phyloP scores from a whole-genome alignment of 2,888 invertebrate species.

The Mythimna vitellina region DNA sequence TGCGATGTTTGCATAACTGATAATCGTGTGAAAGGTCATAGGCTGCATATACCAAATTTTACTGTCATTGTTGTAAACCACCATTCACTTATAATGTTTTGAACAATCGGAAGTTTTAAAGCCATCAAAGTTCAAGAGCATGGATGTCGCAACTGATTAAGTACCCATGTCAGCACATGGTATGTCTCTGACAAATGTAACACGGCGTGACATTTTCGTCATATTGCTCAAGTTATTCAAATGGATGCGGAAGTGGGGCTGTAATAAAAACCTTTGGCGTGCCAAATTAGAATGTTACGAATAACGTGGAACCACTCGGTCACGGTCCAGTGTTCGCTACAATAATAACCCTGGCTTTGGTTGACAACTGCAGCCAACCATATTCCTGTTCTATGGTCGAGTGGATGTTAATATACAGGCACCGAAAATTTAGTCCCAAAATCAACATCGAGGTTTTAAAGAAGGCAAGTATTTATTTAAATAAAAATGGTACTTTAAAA shows the following conservation, averaged over 20 bases:
- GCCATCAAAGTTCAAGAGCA: slow-evolving; percentile 48
- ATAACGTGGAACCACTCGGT: slow-evolving; percentile 45
- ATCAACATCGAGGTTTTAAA: background rate
- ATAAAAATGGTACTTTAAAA: too few relatives aligned
- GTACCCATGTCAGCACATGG: slow-evolving; percentile 15
- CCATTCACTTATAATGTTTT: slow-evolving; percentile 28
- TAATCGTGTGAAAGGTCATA: slow-evolving; percentile 47
- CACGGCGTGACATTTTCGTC: slow-evolving; percentile 45
- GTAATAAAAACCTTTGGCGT: slow-evolving; percentile 56
- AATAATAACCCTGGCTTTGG: slow-evolving; percentile 49
- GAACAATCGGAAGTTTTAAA: slow-evolving; percentile 43
- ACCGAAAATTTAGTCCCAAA: background rate
- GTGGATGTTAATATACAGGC: background rate
- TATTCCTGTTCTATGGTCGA: background rate
- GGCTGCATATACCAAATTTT: slow-evolving; percentile 25
- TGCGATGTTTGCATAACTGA: slow-evolving; percentile 39
- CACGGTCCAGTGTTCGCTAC: slow-evolving; percentile 40
- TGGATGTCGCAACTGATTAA: slow-evolving; percentile 5
- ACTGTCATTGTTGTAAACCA: slow-evolving; percentile 22
- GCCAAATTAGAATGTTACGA: slow-evolving; percentile 58
- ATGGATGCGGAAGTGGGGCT: slow-evolving; percentile 50
- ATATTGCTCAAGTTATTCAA: slow-evolving; percentile 50
- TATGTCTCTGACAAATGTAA: slow-evolving; percentile 34
- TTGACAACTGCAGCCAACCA: slow-evolving; percentile 27
- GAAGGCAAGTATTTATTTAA: background rate